Evolutionary conservation across 1,140 invertebrate species (phyloP), one percentile per base, ranked within the genome.

Genomic region (Marisa cornuarietis): DNA sequence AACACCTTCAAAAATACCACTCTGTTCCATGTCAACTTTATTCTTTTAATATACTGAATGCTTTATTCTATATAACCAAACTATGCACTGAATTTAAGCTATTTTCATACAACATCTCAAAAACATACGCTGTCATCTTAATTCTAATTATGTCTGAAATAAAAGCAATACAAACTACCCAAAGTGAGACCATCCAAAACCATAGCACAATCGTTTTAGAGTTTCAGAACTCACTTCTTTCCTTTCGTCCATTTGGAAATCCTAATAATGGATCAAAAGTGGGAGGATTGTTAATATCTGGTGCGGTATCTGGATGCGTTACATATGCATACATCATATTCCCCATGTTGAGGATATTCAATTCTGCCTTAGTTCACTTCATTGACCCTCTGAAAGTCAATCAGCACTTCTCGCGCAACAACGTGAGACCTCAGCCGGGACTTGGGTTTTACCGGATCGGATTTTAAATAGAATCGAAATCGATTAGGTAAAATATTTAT

Each of bases 261-360:
- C 96, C 96, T 85, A 93, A 92, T 76, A 94, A 86, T 9, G 94
- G 94, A 92, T 97, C 95, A 91, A 95, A 96, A 69, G 93, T 93
- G n/a, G 95, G 93, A 82, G 92, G 91, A 87, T 93, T 93, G 76
- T 92, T 85, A 83, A 93, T 91, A 81, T 93, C 88, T 76, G 95
- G 95, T 7, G 75, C 78, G 22, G 83, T 81, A 71, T 83, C 81
- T 31, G 80, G 84, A 51, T 83, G 72, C n/a, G 82, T 75, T 71
- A 84, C 76, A 73, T 84, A 81, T 26, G 81, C 73, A 81, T 84
- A 84, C 76, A 81, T 81, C 75, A 81, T 76, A 71, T 84, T 84
- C 66, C 81, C 81, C 83, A 84, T 82, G 13, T 62, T 24, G 76
- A 16, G 14, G 52, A 24, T 73, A 52, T 54, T 20, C 14, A 73